These are phyloP conservation scores for Lysiphlebus fabarum DNA, from an alignment of 1,140 invertebrate species.

Conservation along the genomic window DNA sequence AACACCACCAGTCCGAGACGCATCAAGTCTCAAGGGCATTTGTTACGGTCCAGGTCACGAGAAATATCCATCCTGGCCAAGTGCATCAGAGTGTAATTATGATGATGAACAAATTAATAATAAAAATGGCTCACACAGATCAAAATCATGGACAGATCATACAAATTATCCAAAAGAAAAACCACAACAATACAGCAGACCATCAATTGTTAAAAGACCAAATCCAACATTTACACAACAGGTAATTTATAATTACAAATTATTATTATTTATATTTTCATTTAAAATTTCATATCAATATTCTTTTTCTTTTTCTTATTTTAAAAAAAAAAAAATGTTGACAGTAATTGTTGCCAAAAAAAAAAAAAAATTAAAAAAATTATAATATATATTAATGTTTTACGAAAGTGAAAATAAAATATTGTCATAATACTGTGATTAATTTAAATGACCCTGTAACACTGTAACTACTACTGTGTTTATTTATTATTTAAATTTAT, in stretches of 20 bases:
- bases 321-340: no score
- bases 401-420: not conserved
- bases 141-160: slow-evolving; percentile 73
- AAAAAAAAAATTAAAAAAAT: no score
- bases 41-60: slow-evolving; percentile 74
- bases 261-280: slow-evolving; percentile 15
- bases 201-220: slow-evolving; percentile 62
- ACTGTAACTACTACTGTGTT: no score
- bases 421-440: not conserved
- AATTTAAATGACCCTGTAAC: no score
- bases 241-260: slow-evolving; percentile 42
- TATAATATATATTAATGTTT: no score
- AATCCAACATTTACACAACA: slow-evolving; percentile 66
- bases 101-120: slow-evolving; percentile 52
- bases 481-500: no score
- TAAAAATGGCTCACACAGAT: slow-evolving; percentile 58
- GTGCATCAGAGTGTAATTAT: slow-evolving; percentile 46
- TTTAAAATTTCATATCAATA: no score
- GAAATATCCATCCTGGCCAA: slow-evolving; percentile 78
- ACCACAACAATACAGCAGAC: slow-evolving; percentile 63
- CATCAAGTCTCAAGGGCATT: slow-evolving; percentile 66
- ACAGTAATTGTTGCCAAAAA: no score
- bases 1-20: slow-evolving; percentile 65
- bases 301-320: no score
- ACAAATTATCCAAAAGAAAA: slow-evolving; percentile 74